Evolutionary conservation across 1,140 invertebrate genomes (phyloP), one percentile per base, ranked within the genome.

Genomic region (Gryllus bimaculatus): DNA sequence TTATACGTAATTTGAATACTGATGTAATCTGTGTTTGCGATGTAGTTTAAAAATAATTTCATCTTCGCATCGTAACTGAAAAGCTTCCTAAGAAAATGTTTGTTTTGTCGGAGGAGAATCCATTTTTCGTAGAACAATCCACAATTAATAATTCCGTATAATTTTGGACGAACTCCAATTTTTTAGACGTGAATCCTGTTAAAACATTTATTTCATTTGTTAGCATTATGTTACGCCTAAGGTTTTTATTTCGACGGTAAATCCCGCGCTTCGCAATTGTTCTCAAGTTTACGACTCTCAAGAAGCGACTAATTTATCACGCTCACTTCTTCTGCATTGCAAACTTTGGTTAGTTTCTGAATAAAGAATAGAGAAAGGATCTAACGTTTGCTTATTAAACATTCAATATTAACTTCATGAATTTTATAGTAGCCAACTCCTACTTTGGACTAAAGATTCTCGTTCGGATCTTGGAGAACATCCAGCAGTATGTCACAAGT

Each of bases 331-430:
- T 66, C 54, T 66, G 54, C 54, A 18, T 18, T 66, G 54, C 54
- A 2, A 66, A 66, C 54, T 66, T 66, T 66, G 2, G 54, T 66
- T 66, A 66, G 54, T 66, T 66, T 66, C 10, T 66, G 54, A 66
- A 66, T 66, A 66, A 66, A 66, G 54, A 13, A 66, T 66, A 66
- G 54, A 66, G 54, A 66, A 66, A 66, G 54, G 54, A 66, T 66
- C 54, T 66, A 66, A 66, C 54, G 54, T 66, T 66, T 66, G 54
- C 54, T 66, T 66, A 66, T 66, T 66, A 66, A 66, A 66, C 54
- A 66, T 66, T 66, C 54, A 66, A 66, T 66, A 66, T 66, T 66
- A 66, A 66, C 54, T 66, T 66, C 54, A 66, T 66, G 54, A 66
- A 66, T 66, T 66, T 66, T 66, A 18, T 66, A 66, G 18, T 66